Conservation (phyloP, 2,113 vertebrate genomes). For the Nerophis lumbriciformis region DNA sequence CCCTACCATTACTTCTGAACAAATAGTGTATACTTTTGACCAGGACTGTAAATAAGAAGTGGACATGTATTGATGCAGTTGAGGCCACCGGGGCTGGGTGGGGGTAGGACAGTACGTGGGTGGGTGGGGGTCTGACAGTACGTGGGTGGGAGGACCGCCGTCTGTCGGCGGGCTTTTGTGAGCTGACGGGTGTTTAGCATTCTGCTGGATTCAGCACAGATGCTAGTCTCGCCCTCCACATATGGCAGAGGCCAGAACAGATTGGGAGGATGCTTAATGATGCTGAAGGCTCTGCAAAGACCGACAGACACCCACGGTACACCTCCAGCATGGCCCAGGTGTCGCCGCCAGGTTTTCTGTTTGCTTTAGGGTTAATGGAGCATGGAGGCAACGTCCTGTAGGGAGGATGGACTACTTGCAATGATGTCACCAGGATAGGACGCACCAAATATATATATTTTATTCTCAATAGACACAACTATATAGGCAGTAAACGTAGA, state of each 20-base stretch:
- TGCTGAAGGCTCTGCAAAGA: background rate
- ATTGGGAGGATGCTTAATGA: constrained; percentile 5
- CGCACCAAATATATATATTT: no score
- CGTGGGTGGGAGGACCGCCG: background rate
- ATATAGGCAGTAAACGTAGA: no score
- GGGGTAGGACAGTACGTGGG: background rate
- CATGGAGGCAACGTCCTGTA: background rate
- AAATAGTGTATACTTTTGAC: no score
- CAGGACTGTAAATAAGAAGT: background rate
- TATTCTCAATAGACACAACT: no score
- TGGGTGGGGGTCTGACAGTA: background rate
- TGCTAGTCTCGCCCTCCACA: background rate
- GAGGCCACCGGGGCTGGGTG: background rate
- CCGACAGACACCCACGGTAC: background rate
- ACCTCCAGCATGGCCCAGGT: background rate
- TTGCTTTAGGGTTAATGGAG: constrained; percentile 6
- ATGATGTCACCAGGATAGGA: no score
- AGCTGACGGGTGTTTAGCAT: constrained; percentile 3
- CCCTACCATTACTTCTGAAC: no score
- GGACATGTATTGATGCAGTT: background rate
- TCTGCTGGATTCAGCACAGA: constrained; percentile 7
- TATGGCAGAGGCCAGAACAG: constrained; percentile 4
- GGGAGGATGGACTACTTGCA: background rate
- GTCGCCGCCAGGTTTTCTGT: background rate
- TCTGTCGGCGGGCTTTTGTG: constrained; percentile 1